Evolutionary conservation across 2,113 vertebrate genomes (phyloP).

Genomic region (Eupsittula cactorum): DNA sequence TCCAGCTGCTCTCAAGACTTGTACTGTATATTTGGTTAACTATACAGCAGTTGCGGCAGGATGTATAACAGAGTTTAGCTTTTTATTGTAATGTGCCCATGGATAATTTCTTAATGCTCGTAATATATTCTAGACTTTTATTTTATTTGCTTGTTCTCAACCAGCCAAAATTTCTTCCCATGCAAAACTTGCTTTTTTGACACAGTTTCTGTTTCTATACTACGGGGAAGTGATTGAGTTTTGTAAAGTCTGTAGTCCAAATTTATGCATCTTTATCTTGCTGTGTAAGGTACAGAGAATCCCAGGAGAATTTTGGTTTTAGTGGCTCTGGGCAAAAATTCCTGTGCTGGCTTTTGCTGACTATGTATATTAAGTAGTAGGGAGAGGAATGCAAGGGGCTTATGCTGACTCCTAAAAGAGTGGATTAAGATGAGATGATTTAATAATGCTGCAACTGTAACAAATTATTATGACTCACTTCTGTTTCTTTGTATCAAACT

Average conservation of each 20-base stretch:
- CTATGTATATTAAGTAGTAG: neutral
- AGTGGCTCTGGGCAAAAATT: neutral
- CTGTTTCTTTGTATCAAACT: neutral
- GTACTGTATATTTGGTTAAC: neutral
- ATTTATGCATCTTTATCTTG: neutral
- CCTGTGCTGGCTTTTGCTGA: neutral
- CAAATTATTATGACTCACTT: neutral
- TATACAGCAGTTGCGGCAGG: neutral
- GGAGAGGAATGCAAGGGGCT: neutral
- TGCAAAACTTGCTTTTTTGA: neutral
- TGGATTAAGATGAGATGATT: neutral
- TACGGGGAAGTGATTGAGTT: neutral
- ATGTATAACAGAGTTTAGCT: neutral
- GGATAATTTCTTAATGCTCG: neutral
- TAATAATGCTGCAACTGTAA: neutral
- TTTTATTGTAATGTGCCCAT: neutral
- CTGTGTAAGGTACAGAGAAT: neutral
- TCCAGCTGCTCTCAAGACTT: neutral
- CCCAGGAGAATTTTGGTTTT: neutral
- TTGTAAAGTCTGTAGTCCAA: neutral
- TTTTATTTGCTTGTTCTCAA: neutral
- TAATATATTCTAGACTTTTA: neutral
- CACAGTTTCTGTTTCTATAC: neutral
- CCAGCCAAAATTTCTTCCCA: neutral
- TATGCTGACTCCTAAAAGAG: neutral